Evolutionary conservation across 2,888 invertebrate genomes (phyloP).

Genomic region (Listrodromus nycthemerus): DNA sequence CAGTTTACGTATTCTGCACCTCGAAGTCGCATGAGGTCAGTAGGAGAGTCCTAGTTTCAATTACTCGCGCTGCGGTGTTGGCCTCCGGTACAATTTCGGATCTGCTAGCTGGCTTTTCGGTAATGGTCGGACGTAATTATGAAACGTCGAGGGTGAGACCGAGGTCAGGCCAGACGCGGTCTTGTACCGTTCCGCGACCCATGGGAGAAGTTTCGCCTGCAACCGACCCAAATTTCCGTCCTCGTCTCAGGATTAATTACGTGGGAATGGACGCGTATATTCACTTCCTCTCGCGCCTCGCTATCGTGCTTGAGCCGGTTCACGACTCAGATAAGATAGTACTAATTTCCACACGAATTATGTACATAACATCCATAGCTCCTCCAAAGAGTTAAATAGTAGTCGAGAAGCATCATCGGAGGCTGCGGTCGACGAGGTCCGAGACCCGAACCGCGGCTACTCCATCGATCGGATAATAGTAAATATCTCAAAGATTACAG

Average conservation of each 20-base stretch:
- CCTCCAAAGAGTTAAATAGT: background rate
- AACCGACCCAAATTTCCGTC: constrained; percentile 47
- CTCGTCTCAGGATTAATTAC: constrained; percentile 60
- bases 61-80: constrained; percentile 23
- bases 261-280: constrained; percentile 40
- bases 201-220: constrained; percentile 42
- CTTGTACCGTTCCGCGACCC: constrained; percentile 32
- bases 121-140: constrained; percentile 54
- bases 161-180: constrained; percentile 32
- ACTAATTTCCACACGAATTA: constrained; percentile 40
- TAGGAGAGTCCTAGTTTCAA: constrained; percentile 32
- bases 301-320: background rate
- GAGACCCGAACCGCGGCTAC: no score
- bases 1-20: background rate
- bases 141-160: constrained; percentile 29
- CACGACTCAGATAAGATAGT: constrained; percentile 29
- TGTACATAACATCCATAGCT: background rate
- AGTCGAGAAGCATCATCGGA: background rate
- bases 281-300: constrained; percentile 1
- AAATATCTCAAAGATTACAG: background rate
- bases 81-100: constrained; percentile 4
- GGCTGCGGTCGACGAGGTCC: background rate
- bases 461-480: constrained; percentile 1
- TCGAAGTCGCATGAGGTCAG: background rate
- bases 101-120: constrained; percentile 21